Percentiles rank a stretch among this genome's conserved stretches.
Evolutionary conservation across 2,888 invertebrate genomes (phyloP).

Genomic region (Glaucopsyche alexis): DNA sequence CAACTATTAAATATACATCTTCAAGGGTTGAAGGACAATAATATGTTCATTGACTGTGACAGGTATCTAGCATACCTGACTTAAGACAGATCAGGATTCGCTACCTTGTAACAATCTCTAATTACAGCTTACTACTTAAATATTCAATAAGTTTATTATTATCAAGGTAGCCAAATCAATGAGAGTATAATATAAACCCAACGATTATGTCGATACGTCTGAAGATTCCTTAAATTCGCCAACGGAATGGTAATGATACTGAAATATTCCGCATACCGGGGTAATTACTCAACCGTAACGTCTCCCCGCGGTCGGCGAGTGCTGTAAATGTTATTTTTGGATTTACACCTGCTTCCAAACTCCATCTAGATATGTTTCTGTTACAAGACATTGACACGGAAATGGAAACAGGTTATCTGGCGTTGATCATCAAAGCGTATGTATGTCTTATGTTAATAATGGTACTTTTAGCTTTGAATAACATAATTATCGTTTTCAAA

Average conservation of each 20-base stretch:
- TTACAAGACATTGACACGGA: slow-evolving; percentile 59
- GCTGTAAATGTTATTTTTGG: slow-evolving; percentile 30
- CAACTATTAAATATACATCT: too few relatives aligned
- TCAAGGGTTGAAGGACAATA: too few relatives aligned
- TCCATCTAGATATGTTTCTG: slow-evolving; percentile 59
- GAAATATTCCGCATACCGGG: slow-evolving; percentile 29
- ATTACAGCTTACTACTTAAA: too few relatives aligned
- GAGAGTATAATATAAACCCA: background rate
- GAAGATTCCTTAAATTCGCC: slow-evolving; percentile 23
- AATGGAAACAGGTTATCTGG: background rate
- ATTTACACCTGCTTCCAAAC: slow-evolving; percentile 32
- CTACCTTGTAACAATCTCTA: too few relatives aligned
- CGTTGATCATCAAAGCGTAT: background rate
- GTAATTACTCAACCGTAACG: slow-evolving; percentile 30
- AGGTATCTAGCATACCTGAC: too few relatives aligned
- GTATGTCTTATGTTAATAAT: background rate
- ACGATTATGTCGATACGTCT: background rate
- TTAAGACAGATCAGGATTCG: too few relatives aligned
- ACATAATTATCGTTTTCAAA: background rate
- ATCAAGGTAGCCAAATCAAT: background rate
- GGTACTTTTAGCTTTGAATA: background rate
- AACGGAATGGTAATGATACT: slow-evolving; percentile 24
- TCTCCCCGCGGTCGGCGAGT: slow-evolving; percentile 14
- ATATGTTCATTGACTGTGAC: too few relatives aligned
- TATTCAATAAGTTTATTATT: too few relatives aligned